phyloP scores from a whole-genome alignment of 2,888 invertebrate genomes.

The Sussaba pulchella region DNA sequence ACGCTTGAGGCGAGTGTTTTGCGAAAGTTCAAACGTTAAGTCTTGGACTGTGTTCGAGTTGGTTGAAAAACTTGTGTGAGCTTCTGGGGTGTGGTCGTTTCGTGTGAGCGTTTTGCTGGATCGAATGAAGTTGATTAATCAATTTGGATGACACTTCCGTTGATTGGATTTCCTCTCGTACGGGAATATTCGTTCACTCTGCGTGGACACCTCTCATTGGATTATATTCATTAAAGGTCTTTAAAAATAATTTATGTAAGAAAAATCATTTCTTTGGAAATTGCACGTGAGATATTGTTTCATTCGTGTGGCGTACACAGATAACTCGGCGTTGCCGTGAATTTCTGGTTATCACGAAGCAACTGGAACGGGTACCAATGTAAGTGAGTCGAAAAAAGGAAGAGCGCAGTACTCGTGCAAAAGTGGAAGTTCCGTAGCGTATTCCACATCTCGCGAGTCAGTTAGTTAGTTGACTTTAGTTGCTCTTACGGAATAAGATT shows the following conservation, averaged over 20 bases:
- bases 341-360: neutral
- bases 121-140: neutral
- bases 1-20: too few species aligned
- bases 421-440: conserved; percentile 38
- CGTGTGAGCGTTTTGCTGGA: neutral
- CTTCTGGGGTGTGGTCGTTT: too few species aligned
- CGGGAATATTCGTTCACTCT: neutral
- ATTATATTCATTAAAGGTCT: too few species aligned
- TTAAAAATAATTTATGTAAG: too few species aligned
- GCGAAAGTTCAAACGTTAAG: too few species aligned
- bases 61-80: too few species aligned
- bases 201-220: neutral
- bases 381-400: conserved; percentile 22
- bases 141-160: neutral
- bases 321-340: neutral
- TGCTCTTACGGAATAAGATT: conserved; percentile 76
- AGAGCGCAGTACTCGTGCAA: conserved; percentile 39
- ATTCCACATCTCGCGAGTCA: conserved; percentile 61
- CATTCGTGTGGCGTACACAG: neutral
- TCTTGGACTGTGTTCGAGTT: too few species aligned
- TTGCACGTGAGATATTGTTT: neutral
- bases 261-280: too few species aligned
- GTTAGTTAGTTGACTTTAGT: conserved; percentile 78
- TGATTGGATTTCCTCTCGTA: neutral
- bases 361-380: conserved; percentile 13